These are phyloP conservation scores for Pseudachorutes palmiensis DNA, from an alignment of 1,140 invertebrate species.

Conservation along the genomic window DNA sequence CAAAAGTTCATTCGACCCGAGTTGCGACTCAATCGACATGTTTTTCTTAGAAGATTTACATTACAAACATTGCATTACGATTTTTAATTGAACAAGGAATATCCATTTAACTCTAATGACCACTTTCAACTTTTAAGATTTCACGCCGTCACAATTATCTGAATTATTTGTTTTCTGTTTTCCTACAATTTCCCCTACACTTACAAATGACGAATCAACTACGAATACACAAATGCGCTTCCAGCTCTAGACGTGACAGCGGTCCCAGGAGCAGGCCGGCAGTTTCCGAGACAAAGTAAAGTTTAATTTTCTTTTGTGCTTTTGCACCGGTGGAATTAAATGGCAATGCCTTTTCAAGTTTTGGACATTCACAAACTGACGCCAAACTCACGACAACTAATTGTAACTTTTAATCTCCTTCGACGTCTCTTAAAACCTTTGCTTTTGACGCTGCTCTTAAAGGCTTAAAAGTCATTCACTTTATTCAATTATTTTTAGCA, in stretches of 20 bases:
- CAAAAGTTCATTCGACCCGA: neutral
- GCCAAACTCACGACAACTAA: too few species aligned
- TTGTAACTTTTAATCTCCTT: neutral
- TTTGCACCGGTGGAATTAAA: neutral
- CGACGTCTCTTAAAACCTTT: neutral
- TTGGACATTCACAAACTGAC: neutral
- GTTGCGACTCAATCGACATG: neutral
- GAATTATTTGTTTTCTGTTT: too few species aligned
- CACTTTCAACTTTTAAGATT: too few species aligned
- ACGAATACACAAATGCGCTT: too few species aligned
- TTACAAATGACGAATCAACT: too few species aligned
- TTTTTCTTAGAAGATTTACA: constrained; percentile 1
- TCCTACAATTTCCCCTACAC: too few species aligned
- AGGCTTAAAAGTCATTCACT: neutral
- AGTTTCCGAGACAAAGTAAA: too few species aligned
- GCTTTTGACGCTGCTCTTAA: neutral
- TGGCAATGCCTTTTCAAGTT: neutral
- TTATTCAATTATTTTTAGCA: constrained; percentile 36
- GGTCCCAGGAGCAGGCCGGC: too few species aligned
- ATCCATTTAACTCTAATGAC: too few species aligned
- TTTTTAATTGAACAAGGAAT: too few species aligned
- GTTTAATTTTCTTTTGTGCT: neutral
- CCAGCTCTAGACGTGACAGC: too few species aligned
- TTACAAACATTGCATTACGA: neutral
- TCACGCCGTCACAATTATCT: too few species aligned